A percentile compares a stretch with the other conserved stretches of the same genome.
These are phyloP conservation scores for Penaeus monodon DNA, from an alignment of 2,888 invertebrate species.

Conservation along the genomic window DNA sequence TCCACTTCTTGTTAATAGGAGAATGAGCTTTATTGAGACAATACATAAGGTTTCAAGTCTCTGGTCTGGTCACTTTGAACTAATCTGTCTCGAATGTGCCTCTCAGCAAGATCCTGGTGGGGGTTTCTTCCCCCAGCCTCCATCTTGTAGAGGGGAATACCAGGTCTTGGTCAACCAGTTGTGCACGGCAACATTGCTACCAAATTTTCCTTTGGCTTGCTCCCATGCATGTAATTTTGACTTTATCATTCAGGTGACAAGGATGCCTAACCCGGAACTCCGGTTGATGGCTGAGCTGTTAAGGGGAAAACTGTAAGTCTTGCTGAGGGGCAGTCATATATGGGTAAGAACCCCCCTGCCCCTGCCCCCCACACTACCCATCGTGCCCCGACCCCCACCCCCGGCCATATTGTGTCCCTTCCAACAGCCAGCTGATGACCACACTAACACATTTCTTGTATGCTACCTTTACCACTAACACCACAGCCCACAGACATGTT, in stretches of 20 bases:
- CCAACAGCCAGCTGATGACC: conserved; percentile 19
- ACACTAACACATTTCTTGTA: conserved; percentile 4
- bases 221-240: conserved; percentile 58
- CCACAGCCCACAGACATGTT: not conserved
- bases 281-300: conserved; percentile 31
- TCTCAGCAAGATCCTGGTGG: conserved; percentile 35
- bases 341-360: conserved; percentile 36
- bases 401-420: conserved; percentile 5
- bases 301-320: conserved; percentile 38
- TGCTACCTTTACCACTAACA: conserved; percentile 24
- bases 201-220: conserved; percentile 56
- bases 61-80: conserved; percentile 47
- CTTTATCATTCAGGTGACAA: conserved; percentile 46
- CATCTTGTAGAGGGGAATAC: conserved; percentile 31
- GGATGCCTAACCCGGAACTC: conserved; percentile 46
- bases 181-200: conserved; percentile 53
- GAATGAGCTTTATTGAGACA: conserved; percentile 57
- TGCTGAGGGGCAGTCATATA: conserved; percentile 46
- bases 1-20: conserved; percentile 51
- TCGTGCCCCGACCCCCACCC: conserved; percentile 15
- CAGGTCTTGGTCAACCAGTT: conserved; percentile 51
- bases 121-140: conserved; percentile 33
- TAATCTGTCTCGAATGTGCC: conserved; percentile 46
- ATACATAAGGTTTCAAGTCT: conserved; percentile 44
- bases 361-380: conserved; percentile 45